Conservation (phyloP, 2,797 vertebrate species). For the Spatula clypeata region DNA sequence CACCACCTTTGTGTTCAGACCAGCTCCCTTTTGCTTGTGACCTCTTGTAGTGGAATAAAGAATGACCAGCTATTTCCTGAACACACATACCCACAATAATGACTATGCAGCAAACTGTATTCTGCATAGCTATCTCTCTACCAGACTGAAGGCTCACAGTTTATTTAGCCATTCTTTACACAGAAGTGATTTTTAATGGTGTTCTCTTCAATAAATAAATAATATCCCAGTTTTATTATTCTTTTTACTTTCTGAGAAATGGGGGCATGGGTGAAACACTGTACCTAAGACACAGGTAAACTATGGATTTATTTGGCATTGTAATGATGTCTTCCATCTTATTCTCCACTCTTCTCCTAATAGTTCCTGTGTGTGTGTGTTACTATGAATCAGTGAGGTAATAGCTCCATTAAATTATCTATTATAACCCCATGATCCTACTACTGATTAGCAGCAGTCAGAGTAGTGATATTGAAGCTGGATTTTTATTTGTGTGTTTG, state of each 20-base stretch:
- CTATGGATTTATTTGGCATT: background rate
- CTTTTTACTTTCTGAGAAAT: background rate
- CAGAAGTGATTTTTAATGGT: background rate
- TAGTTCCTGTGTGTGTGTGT: background rate
- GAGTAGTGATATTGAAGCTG: background rate
- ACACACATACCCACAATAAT: background rate
- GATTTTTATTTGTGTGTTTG: background rate
- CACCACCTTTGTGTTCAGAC: background rate
- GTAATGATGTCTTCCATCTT: background rate
- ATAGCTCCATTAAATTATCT: slow-evolving; percentile 7
- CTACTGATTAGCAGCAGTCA: background rate
- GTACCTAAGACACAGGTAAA: background rate
- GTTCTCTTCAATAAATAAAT: background rate
- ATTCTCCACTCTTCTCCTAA: background rate
- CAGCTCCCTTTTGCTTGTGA: background rate
- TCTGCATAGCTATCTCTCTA: background rate
- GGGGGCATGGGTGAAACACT: background rate
- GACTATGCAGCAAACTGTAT: background rate
- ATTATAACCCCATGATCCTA: background rate
- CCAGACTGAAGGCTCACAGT: background rate
- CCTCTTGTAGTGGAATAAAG: background rate
- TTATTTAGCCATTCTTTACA: background rate
- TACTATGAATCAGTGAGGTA: background rate
- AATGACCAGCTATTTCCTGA: background rate
- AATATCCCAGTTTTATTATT: background rate